phyloP scores from a whole-genome alignment of 2,888 invertebrate species.

The Oscheius myriophilus region DNA sequence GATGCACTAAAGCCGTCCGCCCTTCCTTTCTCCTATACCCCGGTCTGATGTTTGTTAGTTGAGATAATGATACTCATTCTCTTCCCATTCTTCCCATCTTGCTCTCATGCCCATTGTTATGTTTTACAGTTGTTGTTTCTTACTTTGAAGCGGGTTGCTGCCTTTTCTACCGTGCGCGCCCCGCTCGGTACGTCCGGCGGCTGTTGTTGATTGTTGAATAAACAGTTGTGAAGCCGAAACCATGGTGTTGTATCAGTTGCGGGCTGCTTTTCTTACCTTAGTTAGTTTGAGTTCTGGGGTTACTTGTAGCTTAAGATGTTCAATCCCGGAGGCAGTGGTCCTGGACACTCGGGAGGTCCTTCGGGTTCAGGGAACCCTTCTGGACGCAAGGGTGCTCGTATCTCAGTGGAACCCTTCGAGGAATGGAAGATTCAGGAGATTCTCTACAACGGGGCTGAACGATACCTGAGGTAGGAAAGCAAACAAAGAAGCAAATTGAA shows the following conservation, averaged over 20 bases:
- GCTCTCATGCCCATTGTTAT: conserved; percentile 18
- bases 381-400: conserved; percentile 36
- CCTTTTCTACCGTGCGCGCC: conserved; percentile 38
- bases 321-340: not conserved
- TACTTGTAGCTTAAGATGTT: not conserved
- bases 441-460: conserved; percentile 64
- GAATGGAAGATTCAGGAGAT: conserved; percentile 67
- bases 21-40: conserved; percentile 6
- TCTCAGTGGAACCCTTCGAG: conserved; percentile 42
- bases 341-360: not conserved
- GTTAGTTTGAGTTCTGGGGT: not conserved
- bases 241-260: not conserved
- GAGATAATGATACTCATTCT: conserved; percentile 30
- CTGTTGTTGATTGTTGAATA: conserved; percentile 23
- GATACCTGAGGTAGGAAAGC: conserved; percentile 53
- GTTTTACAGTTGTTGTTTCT: conserved; percentile 28
- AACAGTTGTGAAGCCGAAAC: not conserved
- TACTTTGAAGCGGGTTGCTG: conserved; percentile 50
- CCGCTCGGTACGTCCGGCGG: conserved; percentile 42
- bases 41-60: conserved; percentile 11
- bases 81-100: conserved; percentile 7
- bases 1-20: conserved; percentile 72
- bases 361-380: not conserved
- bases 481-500: not conserved
- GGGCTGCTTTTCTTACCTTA: not conserved